Evolutionary conservation across 2,113 vertebrate genomes (phyloP).

Genomic region (Oncorhynchus kisutch): DNA sequence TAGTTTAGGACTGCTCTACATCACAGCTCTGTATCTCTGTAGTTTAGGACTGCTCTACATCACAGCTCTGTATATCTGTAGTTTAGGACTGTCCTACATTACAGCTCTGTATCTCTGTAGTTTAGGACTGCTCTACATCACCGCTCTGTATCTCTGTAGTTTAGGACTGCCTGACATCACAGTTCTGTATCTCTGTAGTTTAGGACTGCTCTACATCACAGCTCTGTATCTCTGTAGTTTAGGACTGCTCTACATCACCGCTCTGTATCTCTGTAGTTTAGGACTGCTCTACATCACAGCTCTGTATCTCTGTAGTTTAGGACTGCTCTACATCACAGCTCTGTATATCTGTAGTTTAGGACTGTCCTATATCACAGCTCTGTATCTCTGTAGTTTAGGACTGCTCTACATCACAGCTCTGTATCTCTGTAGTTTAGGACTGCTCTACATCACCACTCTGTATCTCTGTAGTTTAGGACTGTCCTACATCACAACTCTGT

Average conservation of each 20-base stretch:
- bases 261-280: no score
- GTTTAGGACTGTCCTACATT: constrained; percentile 22
- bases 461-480: no score
- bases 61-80: constrained; percentile 4
- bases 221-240: constrained; percentile 13
- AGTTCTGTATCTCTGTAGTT: constrained; percentile 12
- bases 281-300: constrained; percentile 18
- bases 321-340: constrained; percentile 32
- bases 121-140: constrained; percentile 41
- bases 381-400: constrained; percentile 23
- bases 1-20: constrained; percentile 38
- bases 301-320: constrained; percentile 15
- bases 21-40: neutral
- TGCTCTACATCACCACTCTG: constrained; percentile 20
- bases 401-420: constrained; percentile 7
- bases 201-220: constrained; percentile 23
- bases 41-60: neutral
- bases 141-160: no score
- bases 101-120: constrained; percentile 7
- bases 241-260: constrained; percentile 34
- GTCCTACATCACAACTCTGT: constrained; percentile 5
- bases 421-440: constrained; percentile 26
- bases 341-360: no score
- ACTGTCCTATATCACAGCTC: constrained; percentile 4
- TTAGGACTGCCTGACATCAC: neutral